Percentiles rank a stretch among this genome's conserved stretches.
Evolutionary conservation across 2,888 invertebrate genomes (phyloP).

Genomic region (Drosophila rubida): DNA sequence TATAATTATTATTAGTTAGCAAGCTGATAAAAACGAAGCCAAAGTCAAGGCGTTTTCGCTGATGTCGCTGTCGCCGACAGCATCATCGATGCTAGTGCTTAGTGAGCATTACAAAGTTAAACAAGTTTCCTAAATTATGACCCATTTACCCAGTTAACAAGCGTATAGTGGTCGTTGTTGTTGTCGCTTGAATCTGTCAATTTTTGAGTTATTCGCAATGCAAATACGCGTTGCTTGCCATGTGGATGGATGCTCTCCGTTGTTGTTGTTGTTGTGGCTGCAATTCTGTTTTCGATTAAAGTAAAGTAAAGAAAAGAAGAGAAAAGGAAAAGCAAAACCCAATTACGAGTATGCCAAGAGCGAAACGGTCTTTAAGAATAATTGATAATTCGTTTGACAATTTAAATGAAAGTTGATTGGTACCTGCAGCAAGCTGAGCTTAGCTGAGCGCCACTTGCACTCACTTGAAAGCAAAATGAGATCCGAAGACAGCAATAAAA

Average conservation of each 20-base stretch:
- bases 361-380: constrained; percentile 52
- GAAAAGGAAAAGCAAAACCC: constrained; percentile 14
- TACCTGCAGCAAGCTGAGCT: constrained; percentile 17
- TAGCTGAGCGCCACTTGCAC: constrained; percentile 44
- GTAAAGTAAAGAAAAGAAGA: constrained; percentile 3
- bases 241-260: background rate
- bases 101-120: constrained; percentile 52
- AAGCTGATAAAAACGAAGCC: constrained; percentile 38
- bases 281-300: constrained; percentile 9
- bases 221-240: constrained; percentile 35
- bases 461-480: constrained; percentile 25
- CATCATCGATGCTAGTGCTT: constrained; percentile 42
- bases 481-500: constrained; percentile 31
- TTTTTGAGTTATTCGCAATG: constrained; percentile 40
- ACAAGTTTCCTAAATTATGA: constrained; percentile 84
- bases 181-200: constrained; percentile 20
- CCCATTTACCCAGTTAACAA: constrained; percentile 82
- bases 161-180: constrained; percentile 13
- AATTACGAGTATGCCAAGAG: constrained; percentile 18
- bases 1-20: constrained; percentile 21
- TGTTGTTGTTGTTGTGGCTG: background rate
- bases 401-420: constrained; percentile 83
- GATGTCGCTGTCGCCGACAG: constrained; percentile 17
- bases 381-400: constrained; percentile 68
- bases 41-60: constrained; percentile 8